Percentiles rank a stretch among this genome's conserved stretches.
phyloP scores from a whole-genome alignment of 2,797 vertebrate species.

The Rhodeus uyekii region DNA sequence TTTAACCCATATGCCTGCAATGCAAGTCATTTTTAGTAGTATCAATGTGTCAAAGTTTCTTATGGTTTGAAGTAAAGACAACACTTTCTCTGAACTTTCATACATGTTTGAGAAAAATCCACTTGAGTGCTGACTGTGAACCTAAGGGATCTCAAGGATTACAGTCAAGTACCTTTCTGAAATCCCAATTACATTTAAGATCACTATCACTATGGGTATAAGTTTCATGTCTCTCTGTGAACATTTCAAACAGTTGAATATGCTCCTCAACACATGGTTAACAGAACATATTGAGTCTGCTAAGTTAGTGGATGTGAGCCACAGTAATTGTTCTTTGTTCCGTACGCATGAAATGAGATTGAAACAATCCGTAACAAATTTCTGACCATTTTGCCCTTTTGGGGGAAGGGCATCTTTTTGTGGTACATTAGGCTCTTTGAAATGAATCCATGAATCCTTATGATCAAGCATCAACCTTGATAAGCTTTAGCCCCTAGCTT shows the following conservation, averaged over 20 bases:
- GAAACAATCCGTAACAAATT: conserved; percentile 14
- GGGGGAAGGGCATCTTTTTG: too few species aligned
- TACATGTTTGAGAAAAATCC: neutral
- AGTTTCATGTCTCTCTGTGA: neutral
- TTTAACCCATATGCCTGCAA: neutral
- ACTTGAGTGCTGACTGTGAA: neutral
- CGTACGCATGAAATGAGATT: neutral
- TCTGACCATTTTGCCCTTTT: conserved; percentile 1
- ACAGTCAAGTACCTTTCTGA: conserved; percentile 17
- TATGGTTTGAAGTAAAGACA: neutral
- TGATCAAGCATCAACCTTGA: neutral
- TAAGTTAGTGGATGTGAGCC: neutral
- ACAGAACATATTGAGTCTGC: neutral
- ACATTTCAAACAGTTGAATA: conserved; percentile 1
- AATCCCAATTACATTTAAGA: conserved; percentile 6
- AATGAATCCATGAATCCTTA: conserved; percentile 13
- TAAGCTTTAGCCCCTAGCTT: neutral
- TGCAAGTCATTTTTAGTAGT: neutral
- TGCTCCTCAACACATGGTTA: neutral
- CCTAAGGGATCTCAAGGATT: neutral
- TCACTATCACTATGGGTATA: neutral
- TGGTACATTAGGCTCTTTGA: neutral
- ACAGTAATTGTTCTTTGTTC: neutral
- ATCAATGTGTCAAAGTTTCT: neutral
- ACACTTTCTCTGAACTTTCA: neutral